Conservation (phyloP, 2,113 vertebrate species). For the Papio anubis region DNA sequence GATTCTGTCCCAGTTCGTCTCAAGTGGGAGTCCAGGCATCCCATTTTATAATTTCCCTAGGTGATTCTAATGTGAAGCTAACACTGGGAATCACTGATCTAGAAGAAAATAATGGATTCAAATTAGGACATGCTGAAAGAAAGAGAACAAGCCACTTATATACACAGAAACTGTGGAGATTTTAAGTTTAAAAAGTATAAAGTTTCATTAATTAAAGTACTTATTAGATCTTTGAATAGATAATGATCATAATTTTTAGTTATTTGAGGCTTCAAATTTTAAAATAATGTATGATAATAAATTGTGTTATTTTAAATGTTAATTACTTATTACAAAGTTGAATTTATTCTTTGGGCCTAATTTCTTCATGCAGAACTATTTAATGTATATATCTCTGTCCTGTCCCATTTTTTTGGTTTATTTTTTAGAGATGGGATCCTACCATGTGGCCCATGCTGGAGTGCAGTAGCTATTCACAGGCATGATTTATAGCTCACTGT, state of each 20-base stretch:
- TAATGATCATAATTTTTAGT: not conserved
- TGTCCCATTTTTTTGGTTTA: not conserved
- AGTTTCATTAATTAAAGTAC: slow-evolving; percentile 27
- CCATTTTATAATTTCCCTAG: not conserved
- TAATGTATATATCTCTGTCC: not conserved
- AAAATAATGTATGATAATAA: slow-evolving; percentile 27
- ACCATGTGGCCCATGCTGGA: not conserved
- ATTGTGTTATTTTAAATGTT: not conserved
- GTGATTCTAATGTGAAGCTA: not conserved
- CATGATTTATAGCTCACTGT: not conserved
- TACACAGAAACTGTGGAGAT: not conserved
- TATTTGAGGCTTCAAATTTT: slow-evolving; percentile 46
- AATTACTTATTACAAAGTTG: slow-evolving; percentile 26
- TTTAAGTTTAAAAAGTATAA: slow-evolving; percentile 40
- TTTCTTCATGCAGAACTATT: slow-evolving; percentile 45
- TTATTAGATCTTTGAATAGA: slow-evolving; percentile 27
- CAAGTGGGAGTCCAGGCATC: not conserved
- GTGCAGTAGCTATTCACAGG: not conserved
- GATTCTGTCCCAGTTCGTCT: not conserved
- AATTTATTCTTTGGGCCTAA: slow-evolving; percentile 11
- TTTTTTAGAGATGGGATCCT: not conserved
- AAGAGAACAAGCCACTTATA: slow-evolving; percentile 6
- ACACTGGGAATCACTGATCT: not conserved
- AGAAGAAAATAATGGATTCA: slow-evolving; percentile 39
- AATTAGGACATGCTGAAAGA: slow-evolving; percentile 25